Evolutionary conservation across 1,140 invertebrate genomes (phyloP), one percentile per base, ranked within the genome.

Genomic region (Saxidomus purpurata): DNA sequence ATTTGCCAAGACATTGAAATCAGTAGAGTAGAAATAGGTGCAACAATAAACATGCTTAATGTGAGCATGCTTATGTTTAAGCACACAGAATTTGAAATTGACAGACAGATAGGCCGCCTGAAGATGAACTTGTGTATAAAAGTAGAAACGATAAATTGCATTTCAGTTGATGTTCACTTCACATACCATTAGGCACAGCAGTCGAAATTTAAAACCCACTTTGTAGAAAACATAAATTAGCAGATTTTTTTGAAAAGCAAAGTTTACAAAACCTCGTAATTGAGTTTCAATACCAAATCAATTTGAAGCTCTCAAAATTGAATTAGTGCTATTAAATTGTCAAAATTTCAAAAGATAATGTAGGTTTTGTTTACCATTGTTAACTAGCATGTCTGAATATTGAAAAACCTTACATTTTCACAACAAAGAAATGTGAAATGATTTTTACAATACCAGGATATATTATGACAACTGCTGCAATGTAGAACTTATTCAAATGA

Each of bases 251-350:
- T 28, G 19, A 63, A 63, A 63, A 63, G 59, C 59, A 28, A 63
- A 28, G 25, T 63, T 63, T 63, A 63, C 59, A 63, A 2, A 63
- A 63, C 59, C 28, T 28, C n/a, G 25, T 63, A 63, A 63, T 38
- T 71, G 67, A 40, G 67, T 40, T 71, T 71, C 67, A 40, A 71
- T 71, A 71, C 34, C 34, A 38, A 71, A 71, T 71, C 67, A 71
- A 71, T 71, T 71, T 71, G 31, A 71, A 38, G 38, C 34, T 38
- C 36, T 43, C 34, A 40, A n/a, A 71, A 71, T 40, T 71, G 34
- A 71, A 71, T 71, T 71, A 40, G 38, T 43, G 38, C 34, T 43
- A 71, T 71, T 71, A 71, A 71, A 71, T 40, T 71, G 67, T 71
- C 67, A 71, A 71, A 71, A 71, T 71, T 19, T 40, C n/a, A 43